Base-by-base conservation (phyloP, 2,888 invertebrate genomes). In the Lamellibrachia satsuma region DNA sequence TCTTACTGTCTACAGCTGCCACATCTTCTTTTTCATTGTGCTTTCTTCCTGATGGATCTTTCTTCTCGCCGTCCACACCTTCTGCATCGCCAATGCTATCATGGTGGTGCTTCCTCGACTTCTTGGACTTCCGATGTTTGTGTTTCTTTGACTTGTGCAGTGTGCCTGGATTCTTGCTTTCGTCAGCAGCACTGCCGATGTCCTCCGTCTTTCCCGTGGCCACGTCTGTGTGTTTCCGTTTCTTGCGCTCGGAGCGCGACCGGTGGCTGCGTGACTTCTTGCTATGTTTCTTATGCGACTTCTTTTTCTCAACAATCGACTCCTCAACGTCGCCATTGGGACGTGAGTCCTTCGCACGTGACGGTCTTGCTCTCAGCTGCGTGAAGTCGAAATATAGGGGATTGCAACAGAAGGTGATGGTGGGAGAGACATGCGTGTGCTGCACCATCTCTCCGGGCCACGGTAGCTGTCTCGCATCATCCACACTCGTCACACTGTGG, bases 381-480 rank as follows among this genome's bases (percentile, higher is more conserved):
- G 94, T 94, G 93, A 96, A 96, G 94, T 96, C 96, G 95, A 96
- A 96, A 92, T 94, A 94, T 15, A 96, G 94, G 7, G 96, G 96
- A 94, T 96, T 96, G 94, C 96, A 96, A 93, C 96, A 96, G 93
- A 93, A 96, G 92, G 94, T 94, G 11, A 96, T 93, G 7, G 93
- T 93, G 3, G 96, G 96, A 60, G 94, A 94, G 51, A 95, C 94
- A 51, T 94, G 94, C 7, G 96, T 96, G 92, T 95, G 94, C 92
- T 95, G 95, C 27, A 96, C 94, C 95, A 96, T 96, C 93, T 96
- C 96, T 55, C 94, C 94, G 1, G 96, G 96, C 96, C 96, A 96
- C 91, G 95, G 95, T 92, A 96, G 93, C 91, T 95, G 95, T 52
- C 93, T 94, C 55, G 94, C 93, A n/a, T 95, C 95, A 93, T 96